A percentile compares a stretch with the other conserved stretches of the same genome.
These are phyloP conservation scores for Peromyscus leucopus DNA, from an alignment of 2,113 vertebrate genomes.

Conservation along the genomic window DNA sequence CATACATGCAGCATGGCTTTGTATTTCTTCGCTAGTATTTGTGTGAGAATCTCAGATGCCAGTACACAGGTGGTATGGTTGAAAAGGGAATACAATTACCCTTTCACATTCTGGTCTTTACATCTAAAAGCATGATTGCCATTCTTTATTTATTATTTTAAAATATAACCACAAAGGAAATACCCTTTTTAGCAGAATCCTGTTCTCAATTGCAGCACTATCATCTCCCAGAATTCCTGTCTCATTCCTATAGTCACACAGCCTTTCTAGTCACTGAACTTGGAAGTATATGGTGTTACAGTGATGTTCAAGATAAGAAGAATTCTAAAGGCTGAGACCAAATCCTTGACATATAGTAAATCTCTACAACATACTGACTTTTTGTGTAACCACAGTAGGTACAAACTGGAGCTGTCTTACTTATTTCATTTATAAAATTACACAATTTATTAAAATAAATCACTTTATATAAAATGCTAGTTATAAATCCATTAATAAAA, in stretches of 20 bases:
- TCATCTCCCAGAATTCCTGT: neutral
- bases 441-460: slow-evolving; percentile 73
- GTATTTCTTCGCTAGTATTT: neutral
- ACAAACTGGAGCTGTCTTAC: slow-evolving; percentile 55
- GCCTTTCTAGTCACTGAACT: neutral
- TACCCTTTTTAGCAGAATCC: neutral
- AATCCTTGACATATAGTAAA: slow-evolving; percentile 4
- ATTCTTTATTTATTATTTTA: slow-evolving; percentile 37
- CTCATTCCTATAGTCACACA: neutral
- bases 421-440: slow-evolving; percentile 71
- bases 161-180: slow-evolving; percentile 4
- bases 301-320: neutral
- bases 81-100: neutral
- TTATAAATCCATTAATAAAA: slow-evolving; percentile 70
- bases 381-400: slow-evolving; percentile 49
- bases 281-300: neutral
- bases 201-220: neutral
- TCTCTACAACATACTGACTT: slow-evolving; percentile 3
- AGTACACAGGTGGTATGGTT: slow-evolving; percentile 36
- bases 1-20: neutral
- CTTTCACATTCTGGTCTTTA: neutral
- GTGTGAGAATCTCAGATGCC: neutral
- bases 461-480: slow-evolving; percentile 67
- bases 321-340: neutral
- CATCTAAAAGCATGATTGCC: slow-evolving; percentile 20